Base-by-base conservation (phyloP, 1,140 invertebrate species). In the Leucophenga varia region DNA sequence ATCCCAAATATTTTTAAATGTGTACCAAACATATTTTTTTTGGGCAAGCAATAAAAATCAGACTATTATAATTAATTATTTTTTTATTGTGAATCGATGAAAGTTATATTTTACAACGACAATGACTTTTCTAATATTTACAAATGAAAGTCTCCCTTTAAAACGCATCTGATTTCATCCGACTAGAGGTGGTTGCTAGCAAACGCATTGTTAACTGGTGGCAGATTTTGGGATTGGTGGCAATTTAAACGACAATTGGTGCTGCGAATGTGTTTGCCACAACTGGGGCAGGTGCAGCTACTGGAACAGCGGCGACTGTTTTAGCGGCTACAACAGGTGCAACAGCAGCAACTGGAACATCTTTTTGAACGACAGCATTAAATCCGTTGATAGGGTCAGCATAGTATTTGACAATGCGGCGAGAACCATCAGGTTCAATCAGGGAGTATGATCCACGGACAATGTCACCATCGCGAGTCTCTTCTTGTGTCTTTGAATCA, bases 281-380 rank as follows among this genome's bases (percentile, higher is more conserved):
- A 6, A 67, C 38, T 21, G 51, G 54, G 1, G 57, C 57, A 10
- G 61, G 61, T 16, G 59, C 60, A 14, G 54, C 63, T 14, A 71
- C 55, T 34, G 68, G 47, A 18, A 67, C 63, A 19, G 71, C 65
- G 32, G 63, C 61, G 1, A 59, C 59, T 14, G 42, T 32, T 13
- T 41, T 39, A 25, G 44, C 47, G n/a, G 45, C 41, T 6, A 60
- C 70, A 20, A 65, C 64, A 39, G 57, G 58, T 14, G 57, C 71
- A 22, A 57, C 57, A 14, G 74, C 72, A 5, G 72, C 59, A 12
- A 75, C 64, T 4, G 78, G 77, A 20, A 79, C 74, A 59, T 80
- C 79, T 56, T 81, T 80, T 59, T 80, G 79, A 9, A 82, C 80
- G 20, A 82, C 76, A 19, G 80, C 80, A 60, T 82, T 81, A 74